Evolutionary conservation across 1,140 invertebrate genomes (phyloP), one percentile per base, ranked within the genome.

Genomic region (Lerema accius): DNA sequence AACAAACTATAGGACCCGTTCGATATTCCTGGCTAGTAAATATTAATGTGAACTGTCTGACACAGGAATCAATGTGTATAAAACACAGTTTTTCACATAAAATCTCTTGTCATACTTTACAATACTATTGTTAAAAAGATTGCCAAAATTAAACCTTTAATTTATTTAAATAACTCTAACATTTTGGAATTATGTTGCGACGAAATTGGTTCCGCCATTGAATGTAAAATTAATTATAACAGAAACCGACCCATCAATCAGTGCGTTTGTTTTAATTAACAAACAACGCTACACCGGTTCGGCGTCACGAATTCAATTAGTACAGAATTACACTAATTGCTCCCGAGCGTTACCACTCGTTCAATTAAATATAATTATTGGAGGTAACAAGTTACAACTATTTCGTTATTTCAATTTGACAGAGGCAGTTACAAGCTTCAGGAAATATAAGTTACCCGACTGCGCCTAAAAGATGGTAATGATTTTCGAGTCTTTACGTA

Each of bases 281-380:
- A 26, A 26, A 26, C 45, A 48, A 9, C 9, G 16, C 42, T 19
- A 17, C 45, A 48, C 61, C 37, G 49, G 61, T 53, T 11, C 39
- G 37, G 37, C 35, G 10, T 68, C 61, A 63, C 60, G 43, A 55
- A 48, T 42, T 28, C 19, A 58, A 60, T 63, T 68, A 64, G 50
- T 68, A 23, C 48, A 63, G 62, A 67, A 67, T 55, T 19, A 43
- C 40, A 62, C 35, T 66, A 66, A 68, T 68, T 64, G 56, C 16
- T 61, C 10, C 37, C 50, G 45, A 56, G 50, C 51, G 35, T 7
- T 13, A 19, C 19, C 19, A 23, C 45, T 46, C 9, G 3, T 46
- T 13, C 10, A 23, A 26, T 46, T 26, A 46, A 46, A 26, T 46
- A 23, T 9, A 26, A 26, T 46, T 6, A 26, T 46, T 26, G 19